Base-by-base conservation (phyloP, 2,888 invertebrate species). In the Athetis lepigone region DNA sequence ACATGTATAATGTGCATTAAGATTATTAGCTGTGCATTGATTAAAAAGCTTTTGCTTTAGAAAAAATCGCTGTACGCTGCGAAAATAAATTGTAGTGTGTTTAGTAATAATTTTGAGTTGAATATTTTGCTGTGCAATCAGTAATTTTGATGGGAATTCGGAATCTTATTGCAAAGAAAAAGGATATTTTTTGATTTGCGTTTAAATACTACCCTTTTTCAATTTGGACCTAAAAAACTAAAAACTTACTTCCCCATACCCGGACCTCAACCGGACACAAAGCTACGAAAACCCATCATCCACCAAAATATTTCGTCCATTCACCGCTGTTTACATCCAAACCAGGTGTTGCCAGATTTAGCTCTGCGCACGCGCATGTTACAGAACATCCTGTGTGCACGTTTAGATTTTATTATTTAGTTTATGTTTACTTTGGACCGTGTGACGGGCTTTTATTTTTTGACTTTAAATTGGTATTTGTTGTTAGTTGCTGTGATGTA, bases 311-410 rank as follows among this genome's bases (percentile, higher is more conserved):
- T 59, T 63, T 46, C 59, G 65, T 68, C 47, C 68, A 49, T 65
- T 75, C 56, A 72, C 75, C 59, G 71, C 40, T 55, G 29, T 72
- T 72, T 72, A 73, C 71, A 55, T 40, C 52, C 62, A 68, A 72
- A 56, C 74, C 73, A 74, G 73, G 73, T 73, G 73, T 60, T 64
- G 57, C 73, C 73, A 33, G 70, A 69, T 69, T 69, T 73, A 75
- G 19, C 25, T 9, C 40, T 55, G 71, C 70, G 58, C 74, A 45
- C 57, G 72, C 76, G 76, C 72, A 73, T 80, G 76, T 77, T 82
- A 78, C 74, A 60, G 73, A 72, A 79, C 84, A 82, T 83, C 84
- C 85, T 81, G 81, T 72, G 65, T 56, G 75, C 33, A 46, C 40
- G 68, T 68, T 64, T 64, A 64, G 61, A 68, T 75, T 75, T 75